phyloP scores from a whole-genome alignment of 1,140 invertebrate genomes.

The Brachionus paranguensis region DNA sequence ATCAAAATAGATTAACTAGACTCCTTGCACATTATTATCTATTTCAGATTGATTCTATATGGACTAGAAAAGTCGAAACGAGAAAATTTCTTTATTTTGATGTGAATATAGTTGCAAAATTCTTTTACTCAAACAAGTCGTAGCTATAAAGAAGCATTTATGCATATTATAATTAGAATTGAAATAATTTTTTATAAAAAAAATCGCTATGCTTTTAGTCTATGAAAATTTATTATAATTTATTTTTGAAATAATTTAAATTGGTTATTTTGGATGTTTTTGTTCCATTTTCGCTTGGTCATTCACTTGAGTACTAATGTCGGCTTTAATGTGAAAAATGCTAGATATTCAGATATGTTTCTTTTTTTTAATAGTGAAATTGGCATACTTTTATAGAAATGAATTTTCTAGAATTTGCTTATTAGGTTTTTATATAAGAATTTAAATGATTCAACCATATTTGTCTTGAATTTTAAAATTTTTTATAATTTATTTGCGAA shows the following conservation, averaged over 20 bases:
- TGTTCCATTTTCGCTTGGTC: neutral
- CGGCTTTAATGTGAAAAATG: neutral
- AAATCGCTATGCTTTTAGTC: neutral
- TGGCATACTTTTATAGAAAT: neutral
- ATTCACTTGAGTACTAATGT: neutral
- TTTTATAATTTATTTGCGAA: neutral
- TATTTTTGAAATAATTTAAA: neutral
- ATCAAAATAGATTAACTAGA: neutral
- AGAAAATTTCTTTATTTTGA: neutral
- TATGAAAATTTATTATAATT: neutral
- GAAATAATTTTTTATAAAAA: neutral
- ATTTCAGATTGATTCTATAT: neutral
- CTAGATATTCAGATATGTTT: neutral
- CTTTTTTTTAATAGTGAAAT: neutral
- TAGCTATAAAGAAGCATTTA: neutral
- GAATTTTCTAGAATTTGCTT: neutral
- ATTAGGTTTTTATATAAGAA: neutral
- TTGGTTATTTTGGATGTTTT: neutral
- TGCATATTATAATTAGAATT: constrained; percentile 19
- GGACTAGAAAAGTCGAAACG: neutral
- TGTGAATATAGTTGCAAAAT: neutral
- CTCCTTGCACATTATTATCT: neutral
- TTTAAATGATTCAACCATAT: neutral
- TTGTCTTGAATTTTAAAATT: neutral
- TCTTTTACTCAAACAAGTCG: neutral